Evolutionary conservation across 2,888 invertebrate species (phyloP), one percentile per base, ranked within the genome.

Genomic region (Ommatoiulus sabulosus): DNA sequence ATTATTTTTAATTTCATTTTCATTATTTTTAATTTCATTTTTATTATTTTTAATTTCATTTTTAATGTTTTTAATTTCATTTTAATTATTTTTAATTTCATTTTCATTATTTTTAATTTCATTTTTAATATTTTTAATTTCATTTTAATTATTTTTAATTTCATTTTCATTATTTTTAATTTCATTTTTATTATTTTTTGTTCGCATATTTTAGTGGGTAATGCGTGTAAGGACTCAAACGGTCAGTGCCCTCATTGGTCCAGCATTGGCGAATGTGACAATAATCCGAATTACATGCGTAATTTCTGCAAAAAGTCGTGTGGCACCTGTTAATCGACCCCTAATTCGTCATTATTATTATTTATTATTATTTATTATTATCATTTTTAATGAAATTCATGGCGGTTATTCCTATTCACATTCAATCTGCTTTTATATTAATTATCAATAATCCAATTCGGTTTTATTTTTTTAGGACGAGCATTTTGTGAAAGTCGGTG

Each of bases 201-300:
- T 43, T 17, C 5, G 20, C 1, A 44, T 44, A 20, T 86, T 86
- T 24, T 17, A 44, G 46, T 44, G 15, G 44, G 86, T 3, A 44
- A 20, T 8, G 89, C 90, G 4, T 92, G 92, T 88, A 89, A 89
- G 43, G 91, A 91, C 84, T 87, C 90, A 20, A 91, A 91, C 87
- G 88, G 89, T 48, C 89, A 91, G 87, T 92, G 92, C 87, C 24
- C 43, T 10, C 88, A 90, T 20, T 92, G 92, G 92, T 90, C 91
- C 5, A 72, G 87, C 7, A 88, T 90, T 6, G 91, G 91, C 8
- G 91, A 92, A 88, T 92, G 92, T 88, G 89, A 88, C 15, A 89
- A 89, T 15, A 92, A 92, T 90, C 91, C 91, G 7, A 90, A 90
- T 43, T 92, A 91, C 89, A 92, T 92, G 92, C 87, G 90, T 0